phyloP scores from a whole-genome alignment of 1,140 invertebrate species.

The Rhagoletis zephyria region DNA sequence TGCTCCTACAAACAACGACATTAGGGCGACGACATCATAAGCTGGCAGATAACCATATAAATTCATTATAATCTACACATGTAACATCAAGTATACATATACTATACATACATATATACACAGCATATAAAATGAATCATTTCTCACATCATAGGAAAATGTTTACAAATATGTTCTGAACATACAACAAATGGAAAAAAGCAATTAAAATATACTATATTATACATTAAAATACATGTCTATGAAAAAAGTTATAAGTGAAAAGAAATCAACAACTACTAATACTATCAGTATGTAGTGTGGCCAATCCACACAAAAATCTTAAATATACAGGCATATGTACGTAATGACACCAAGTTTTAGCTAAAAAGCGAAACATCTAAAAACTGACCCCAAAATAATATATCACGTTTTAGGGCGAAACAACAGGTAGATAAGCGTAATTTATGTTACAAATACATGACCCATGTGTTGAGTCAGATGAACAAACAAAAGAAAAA shows the following conservation, averaged over 20 bases:
- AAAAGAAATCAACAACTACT: not conserved
- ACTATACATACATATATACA: not conserved
- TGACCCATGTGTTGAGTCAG: too few relatives aligned
- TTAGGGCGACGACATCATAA: not conserved
- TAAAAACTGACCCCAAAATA: not conserved
- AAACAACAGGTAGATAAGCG: too few relatives aligned
- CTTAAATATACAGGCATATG: not conserved
- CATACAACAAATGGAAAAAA: conserved; percentile 18
- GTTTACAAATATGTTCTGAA: conserved; percentile 37
- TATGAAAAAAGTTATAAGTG: conserved; percentile 17
- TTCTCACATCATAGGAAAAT: conserved; percentile 27
- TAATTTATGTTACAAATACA: too few relatives aligned
- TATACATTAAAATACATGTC: conserved; percentile 43
- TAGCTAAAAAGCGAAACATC: not conserved
- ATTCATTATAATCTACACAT: conserved; percentile 25
- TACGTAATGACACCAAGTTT: not conserved
- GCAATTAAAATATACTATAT: conserved; percentile 44
- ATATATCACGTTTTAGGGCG: too few relatives aligned
- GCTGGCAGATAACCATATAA: conserved; percentile 16
- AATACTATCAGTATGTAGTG: not conserved
- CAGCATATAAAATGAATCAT: conserved; percentile 10
- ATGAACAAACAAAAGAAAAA: too few relatives aligned
- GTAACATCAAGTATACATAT: conserved; percentile 4
- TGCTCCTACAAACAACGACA: conserved; percentile 4
- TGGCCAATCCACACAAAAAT: not conserved